Evolutionary conservation across 2,113 vertebrate genomes (phyloP).

Genomic region (Strix uralensis): DNA sequence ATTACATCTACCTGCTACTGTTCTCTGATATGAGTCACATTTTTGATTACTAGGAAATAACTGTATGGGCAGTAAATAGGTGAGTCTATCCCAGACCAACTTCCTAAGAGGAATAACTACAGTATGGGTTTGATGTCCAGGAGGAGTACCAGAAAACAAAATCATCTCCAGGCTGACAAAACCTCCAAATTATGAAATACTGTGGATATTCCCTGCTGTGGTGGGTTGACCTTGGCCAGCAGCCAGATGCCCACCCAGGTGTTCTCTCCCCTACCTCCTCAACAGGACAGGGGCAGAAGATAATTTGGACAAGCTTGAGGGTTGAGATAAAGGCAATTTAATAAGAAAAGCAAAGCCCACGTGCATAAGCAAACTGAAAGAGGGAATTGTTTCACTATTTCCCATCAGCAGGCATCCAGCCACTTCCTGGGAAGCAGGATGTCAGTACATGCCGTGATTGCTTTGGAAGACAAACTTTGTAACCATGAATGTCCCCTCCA

Average conservation of each 20-base stretch:
- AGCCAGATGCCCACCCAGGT: neutral
- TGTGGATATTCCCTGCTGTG: neutral
- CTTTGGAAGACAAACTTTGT: neutral
- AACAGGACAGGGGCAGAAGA: neutral
- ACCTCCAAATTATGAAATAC: neutral
- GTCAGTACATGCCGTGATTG: neutral
- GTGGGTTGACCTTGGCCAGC: neutral
- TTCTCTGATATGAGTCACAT: neutral
- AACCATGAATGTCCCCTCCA: fast-evolving
- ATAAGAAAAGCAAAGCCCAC: neutral
- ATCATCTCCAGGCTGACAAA: neutral
- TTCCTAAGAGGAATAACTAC: neutral
- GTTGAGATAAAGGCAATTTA: neutral
- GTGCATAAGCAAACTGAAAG: neutral
- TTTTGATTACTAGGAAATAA: neutral
- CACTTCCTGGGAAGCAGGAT: neutral
- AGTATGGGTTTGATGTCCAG: neutral
- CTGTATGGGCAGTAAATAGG: neutral
- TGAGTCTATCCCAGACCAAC: neutral
- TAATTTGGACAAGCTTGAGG: neutral
- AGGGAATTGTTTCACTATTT: neutral
- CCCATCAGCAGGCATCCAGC: neutral
- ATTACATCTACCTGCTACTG: neutral
- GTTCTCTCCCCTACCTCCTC: neutral
- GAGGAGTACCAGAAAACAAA: neutral